Base-by-base conservation (phyloP, 1,140 invertebrate species). In the Agrypnia vestita region DNA sequence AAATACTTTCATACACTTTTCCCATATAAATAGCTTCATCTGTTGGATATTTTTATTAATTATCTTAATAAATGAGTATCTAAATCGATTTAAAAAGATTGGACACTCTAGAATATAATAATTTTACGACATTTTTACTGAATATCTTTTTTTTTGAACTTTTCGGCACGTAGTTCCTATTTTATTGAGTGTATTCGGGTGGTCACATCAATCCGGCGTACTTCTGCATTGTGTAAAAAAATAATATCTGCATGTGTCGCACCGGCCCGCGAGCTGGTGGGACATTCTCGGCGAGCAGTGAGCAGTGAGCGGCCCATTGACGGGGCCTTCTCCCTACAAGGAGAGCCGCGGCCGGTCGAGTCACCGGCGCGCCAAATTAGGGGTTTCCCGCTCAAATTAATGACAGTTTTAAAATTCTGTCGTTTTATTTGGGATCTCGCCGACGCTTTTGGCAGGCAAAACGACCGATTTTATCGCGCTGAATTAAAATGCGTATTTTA, bases 331-430 rank as follows among this genome's bases (percentile, higher is more conserved):
- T 59, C 55, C 55, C 21, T 59, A 59, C 55, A 59, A 59, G 55
- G 55, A 19, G 55, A 10, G 6, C 55, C 55, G 15, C 13, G 55
- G 55, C 55, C 55, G 21, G 55, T 59, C 15, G 55, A 59, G 8
- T 59, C 55, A 59, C 55, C 55, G 55, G 15, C 55, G 10, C 15
- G 11, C 55, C 55, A 59, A 59, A 59, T 59, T 59, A 59, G 55
- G 17, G 55, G 55, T 59, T 59, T 59, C 55, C 55, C 55, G 17
- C 55, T 59, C 55, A 59, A 59, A 59, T 59, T 59, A 59, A 59
- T 11, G 55, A 59, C 55, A 19, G 55, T 21, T 59, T 59, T 59
- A 59, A 59, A 59, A 59, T 10, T 21, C 55, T 15, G 7, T 9
- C 55, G 15, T 59, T 56, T 59, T 59, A 59, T 59, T 59, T 11